Evolutionary conservation across 2,888 invertebrate species (phyloP).

Genomic region (Orgyia antiqua): DNA sequence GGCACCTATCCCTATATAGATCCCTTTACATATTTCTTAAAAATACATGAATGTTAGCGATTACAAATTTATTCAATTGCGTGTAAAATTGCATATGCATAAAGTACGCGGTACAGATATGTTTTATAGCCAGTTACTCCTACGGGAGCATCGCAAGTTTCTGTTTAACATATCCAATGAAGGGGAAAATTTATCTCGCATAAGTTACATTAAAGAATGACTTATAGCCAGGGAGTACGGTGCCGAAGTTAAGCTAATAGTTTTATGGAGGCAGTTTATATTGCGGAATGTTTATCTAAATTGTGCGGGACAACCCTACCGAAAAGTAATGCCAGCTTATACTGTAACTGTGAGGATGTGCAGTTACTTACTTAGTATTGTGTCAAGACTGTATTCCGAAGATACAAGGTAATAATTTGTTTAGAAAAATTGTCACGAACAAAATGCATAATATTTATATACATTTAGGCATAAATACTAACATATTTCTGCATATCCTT

Average conservation of each 20-base stretch:
- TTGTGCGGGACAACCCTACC: too few species aligned
- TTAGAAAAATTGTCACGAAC: too few species aligned
- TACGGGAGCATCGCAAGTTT: constrained; percentile 7
- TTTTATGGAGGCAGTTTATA: not conserved
- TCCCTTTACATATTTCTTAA: not conserved
- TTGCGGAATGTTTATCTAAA: too few species aligned
- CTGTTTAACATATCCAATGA: constrained; percentile 18
- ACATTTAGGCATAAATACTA: too few species aligned
- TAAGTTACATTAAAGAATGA: constrained; percentile 3
- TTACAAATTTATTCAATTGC: not conserved
- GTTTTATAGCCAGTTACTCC: not conserved
- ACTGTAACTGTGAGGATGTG: too few species aligned
- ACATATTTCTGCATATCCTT: too few species aligned
- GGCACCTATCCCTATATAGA: too few species aligned
- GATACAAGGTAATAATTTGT: too few species aligned
- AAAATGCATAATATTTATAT: too few species aligned
- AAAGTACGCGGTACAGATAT: not conserved
- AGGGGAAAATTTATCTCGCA: constrained; percentile 12
- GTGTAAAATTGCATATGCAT: not conserved
- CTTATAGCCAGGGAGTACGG: constrained; percentile 1
- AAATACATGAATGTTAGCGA: not conserved
- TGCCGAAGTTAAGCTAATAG: not conserved
- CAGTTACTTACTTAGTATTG: too few species aligned
- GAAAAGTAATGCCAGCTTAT: too few species aligned
- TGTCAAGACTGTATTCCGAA: too few species aligned